Evolutionary conservation across 2,888 invertebrate genomes (phyloP).

Genomic region (Volucella bombylans): DNA sequence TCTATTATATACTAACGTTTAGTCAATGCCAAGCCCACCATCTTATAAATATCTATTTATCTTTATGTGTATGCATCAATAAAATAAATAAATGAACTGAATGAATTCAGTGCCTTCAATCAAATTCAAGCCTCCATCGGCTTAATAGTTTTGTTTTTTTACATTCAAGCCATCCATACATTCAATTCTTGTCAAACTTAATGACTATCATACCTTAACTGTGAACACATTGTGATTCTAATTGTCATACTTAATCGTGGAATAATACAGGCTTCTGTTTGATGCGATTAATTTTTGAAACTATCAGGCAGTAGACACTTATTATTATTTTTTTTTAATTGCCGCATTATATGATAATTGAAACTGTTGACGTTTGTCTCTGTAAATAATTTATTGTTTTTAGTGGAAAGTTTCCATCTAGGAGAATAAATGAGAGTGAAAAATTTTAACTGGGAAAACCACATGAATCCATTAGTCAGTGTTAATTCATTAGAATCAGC

Average conservation of each 20-base stretch:
- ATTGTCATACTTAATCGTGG: not conserved
- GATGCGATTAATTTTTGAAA: conserved; percentile 10
- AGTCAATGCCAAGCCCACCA: too few relatives aligned
- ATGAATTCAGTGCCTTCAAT: too few relatives aligned
- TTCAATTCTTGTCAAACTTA: not conserved
- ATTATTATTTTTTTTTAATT: conserved; percentile 6
- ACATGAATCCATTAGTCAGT: not conserved
- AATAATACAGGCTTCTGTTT: not conserved
- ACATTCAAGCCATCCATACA: conserved; percentile 6
- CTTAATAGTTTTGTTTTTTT: not conserved
- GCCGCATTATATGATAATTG: not conserved
- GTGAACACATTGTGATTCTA: not conserved
- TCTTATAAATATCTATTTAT: too few relatives aligned
- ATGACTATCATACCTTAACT: not conserved
- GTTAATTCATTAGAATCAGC: not conserved
- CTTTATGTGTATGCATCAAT: too few relatives aligned
- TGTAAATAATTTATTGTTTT: not conserved
- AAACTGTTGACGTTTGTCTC: not conserved
- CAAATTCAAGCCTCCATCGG: too few relatives aligned
- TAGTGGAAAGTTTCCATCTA: not conserved
- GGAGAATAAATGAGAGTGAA: not conserved
- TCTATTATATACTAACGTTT: too few relatives aligned
- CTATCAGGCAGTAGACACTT: not conserved
- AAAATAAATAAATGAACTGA: too few relatives aligned
- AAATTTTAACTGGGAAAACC: not conserved